A percentile compares a stretch with the other conserved stretches of the same genome.
These are phyloP conservation scores for Graptemys geographica DNA, from an alignment of 2,797 vertebrate genomes.

Conservation along the genomic window DNA sequence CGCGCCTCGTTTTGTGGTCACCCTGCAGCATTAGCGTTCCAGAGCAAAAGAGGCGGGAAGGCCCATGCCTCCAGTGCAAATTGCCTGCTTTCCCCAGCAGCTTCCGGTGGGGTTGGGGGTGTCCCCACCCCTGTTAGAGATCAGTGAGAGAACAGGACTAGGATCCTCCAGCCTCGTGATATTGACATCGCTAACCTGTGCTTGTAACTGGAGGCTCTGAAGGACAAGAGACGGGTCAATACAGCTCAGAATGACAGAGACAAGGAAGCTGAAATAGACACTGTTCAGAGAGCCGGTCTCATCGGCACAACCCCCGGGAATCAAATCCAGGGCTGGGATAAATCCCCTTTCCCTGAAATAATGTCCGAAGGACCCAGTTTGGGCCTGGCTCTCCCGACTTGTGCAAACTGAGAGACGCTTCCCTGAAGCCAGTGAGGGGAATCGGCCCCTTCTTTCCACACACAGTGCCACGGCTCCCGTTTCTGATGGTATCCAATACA, in stretches of 20 bases:
- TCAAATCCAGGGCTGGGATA: not conserved
- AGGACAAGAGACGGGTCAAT: too few species aligned
- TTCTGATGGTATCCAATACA: not conserved
- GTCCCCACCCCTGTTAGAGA: not conserved
- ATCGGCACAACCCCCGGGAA: too few species aligned
- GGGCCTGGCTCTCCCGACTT: not conserved
- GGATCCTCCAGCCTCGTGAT: not conserved
- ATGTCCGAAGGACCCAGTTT: not conserved
- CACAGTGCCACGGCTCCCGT: not conserved
- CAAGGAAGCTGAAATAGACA: too few species aligned
- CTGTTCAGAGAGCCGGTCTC: not conserved
- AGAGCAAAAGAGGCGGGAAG: not conserved
- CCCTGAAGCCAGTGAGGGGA: not conserved
- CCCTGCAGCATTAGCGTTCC: not conserved
- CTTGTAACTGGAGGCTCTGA: too few species aligned
- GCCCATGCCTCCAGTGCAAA: not conserved
- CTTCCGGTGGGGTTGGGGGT: too few species aligned
- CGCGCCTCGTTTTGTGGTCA: not conserved
- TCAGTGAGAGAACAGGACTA: not conserved
- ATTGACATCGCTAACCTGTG: not conserved
- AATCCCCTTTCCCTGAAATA: not conserved
- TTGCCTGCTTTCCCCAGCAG: not conserved
- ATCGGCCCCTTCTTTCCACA: not conserved
- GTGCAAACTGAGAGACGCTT: not conserved
- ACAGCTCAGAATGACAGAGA: too few species aligned